phyloP scores from a whole-genome alignment of 1,140 invertebrate species.

The Antheraea pernyi region DNA sequence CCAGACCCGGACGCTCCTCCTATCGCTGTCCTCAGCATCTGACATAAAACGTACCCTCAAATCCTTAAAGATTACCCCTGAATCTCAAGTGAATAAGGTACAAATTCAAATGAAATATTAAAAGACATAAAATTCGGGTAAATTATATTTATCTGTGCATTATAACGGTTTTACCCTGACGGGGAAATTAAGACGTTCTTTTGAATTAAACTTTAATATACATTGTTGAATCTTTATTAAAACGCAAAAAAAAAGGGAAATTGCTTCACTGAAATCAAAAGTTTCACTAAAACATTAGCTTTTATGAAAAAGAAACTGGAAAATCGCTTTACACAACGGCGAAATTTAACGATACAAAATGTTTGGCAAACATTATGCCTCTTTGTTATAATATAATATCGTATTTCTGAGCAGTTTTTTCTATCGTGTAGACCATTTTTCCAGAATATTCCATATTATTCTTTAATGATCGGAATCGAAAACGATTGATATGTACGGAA shows the following conservation, averaged over 20 bases:
- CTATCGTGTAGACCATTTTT: background rate
- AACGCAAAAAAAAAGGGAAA: too few relatives aligned
- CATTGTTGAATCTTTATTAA: too few relatives aligned
- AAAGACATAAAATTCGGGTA: background rate
- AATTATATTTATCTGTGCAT: too few relatives aligned
- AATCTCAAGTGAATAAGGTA: background rate
- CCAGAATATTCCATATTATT: background rate
- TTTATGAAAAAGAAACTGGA: too few relatives aligned
- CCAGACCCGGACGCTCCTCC: conserved; percentile 14
- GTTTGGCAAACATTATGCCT: too few relatives aligned
- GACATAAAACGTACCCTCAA: conserved; percentile 26
- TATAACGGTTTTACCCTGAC: too few relatives aligned
- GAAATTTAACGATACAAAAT: background rate
- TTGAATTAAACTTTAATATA: too few relatives aligned
- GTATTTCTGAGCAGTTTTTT: background rate
- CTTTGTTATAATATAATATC: too few relatives aligned
- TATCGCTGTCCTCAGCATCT: conserved; percentile 44
- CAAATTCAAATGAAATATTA: background rate
- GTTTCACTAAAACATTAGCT: too few relatives aligned
- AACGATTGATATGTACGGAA: background rate
- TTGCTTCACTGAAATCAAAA: too few relatives aligned
- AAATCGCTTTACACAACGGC: background rate
- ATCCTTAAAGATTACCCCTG: background rate
- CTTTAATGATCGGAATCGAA: background rate
- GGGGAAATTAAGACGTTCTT: too few relatives aligned